Evolutionary conservation across 92 coral and sea anemone genomes (phyloP).

Genomic region (Epizoanthus ramosus): DNA sequence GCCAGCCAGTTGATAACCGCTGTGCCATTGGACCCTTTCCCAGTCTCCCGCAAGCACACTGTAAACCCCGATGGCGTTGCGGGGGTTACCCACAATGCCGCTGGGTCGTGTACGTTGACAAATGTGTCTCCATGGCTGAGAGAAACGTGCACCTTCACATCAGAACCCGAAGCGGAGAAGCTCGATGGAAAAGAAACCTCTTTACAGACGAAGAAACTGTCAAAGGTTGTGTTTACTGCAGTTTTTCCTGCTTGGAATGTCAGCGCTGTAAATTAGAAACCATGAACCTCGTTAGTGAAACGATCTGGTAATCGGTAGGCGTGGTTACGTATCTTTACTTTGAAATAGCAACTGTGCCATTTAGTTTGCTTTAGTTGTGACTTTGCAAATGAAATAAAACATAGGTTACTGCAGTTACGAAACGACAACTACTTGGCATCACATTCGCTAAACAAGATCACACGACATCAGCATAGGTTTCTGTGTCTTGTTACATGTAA

Average conservation of each 20-base stretch:
- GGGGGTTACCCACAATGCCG: constrained; percentile 49
- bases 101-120: constrained; percentile 52
- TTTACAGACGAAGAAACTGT: constrained; percentile 41
- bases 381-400: too few relatives aligned
- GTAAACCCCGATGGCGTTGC: constrained; percentile 50
- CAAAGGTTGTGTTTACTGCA: constrained; percentile 27
- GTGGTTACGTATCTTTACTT: too few relatives aligned
- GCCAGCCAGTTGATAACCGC: constrained; percentile 57
- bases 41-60: constrained; percentile 51
- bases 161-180: constrained; percentile 26
- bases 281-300: not conserved
- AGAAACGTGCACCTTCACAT: constrained; percentile 37
- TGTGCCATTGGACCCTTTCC: constrained; percentile 37
- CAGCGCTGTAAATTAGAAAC: constrained; percentile 5
- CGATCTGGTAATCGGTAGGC: too few relatives aligned
- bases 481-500: not conserved
- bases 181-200: constrained; percentile 37
- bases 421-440: too few relatives aligned
- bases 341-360: not conserved
- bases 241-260: constrained; percentile 53
- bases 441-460: too few relatives aligned
- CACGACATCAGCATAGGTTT: not conserved
- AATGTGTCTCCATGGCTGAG: constrained; percentile 46
- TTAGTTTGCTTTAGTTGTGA: too few relatives aligned
- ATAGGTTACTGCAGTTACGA: too few relatives aligned